Percentiles rank a stretch among this genome's conserved stretches.
Conservation (phyloP, 2,888 invertebrate genomes). For the Napeogenes inachia region DNA sequence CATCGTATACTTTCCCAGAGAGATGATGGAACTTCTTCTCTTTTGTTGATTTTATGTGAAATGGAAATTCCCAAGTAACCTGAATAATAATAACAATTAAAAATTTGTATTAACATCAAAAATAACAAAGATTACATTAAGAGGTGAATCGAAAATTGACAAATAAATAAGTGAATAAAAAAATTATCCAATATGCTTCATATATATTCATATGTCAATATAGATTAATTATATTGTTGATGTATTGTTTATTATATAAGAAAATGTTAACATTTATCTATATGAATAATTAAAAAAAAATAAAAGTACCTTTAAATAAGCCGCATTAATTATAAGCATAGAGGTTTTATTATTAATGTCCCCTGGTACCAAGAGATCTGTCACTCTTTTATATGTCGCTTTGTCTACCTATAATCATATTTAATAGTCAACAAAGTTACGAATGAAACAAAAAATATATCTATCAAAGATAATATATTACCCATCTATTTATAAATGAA, state of each 20-base stretch:
- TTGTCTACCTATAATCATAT: slow-evolving; percentile 39
- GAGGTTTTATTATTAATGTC: slow-evolving; percentile 45
- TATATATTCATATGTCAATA: no score
- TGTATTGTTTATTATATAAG: neutral
- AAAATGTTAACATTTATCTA: no score
- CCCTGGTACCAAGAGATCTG: slow-evolving; percentile 37
- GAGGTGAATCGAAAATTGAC: no score
- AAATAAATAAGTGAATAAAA: no score
- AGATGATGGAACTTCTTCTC: slow-evolving; percentile 34
- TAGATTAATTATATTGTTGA: neutral
- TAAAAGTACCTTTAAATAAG: slow-evolving; percentile 44
- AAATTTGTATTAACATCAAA: no score
- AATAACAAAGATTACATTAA: no score
- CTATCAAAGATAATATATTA: slow-evolving; percentile 28
- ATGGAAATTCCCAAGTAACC: slow-evolving; percentile 45
- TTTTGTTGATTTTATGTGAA: slow-evolving; percentile 39
- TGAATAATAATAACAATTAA: slow-evolving; percentile 22
- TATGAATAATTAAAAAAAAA: no score
- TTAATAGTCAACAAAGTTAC: neutral
- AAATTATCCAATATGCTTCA: no score
- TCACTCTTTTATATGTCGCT: slow-evolving; percentile 40
- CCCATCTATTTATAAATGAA: slow-evolving; percentile 49
- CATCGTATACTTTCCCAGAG: slow-evolving; percentile 28
- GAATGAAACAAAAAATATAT: neutral
- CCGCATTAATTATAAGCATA: slow-evolving; percentile 45